These are phyloP conservation scores for Tyria jacobaeae DNA, from an alignment of 2,888 invertebrate genomes.

Conservation along the genomic window DNA sequence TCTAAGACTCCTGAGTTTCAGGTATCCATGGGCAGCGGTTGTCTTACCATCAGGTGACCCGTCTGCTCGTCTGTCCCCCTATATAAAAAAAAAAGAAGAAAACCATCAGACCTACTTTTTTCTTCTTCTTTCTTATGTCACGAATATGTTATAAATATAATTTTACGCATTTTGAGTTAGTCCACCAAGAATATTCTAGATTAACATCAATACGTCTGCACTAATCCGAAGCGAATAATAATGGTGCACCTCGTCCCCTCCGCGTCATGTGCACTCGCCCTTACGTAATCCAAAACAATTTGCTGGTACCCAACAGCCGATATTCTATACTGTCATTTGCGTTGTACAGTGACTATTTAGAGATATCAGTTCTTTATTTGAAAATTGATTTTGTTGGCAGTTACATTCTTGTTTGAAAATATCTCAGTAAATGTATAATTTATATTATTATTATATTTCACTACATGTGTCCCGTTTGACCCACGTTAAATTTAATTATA, in stretches of 20 bases:
- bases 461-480: too few species aligned
- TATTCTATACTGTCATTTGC: conserved; percentile 44
- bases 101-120: too few species aligned
- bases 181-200: conserved; percentile 27
- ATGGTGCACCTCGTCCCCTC: conserved; percentile 44
- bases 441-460: too few species aligned
- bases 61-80: too few species aligned
- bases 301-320: conserved; percentile 41
- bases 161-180: background rate
- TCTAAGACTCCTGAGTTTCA: too few species aligned
- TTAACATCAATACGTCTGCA: conserved; percentile 37
- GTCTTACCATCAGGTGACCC: too few species aligned
- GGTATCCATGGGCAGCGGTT: too few species aligned
- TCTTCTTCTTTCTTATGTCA: too few species aligned
- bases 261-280: conserved; percentile 72
- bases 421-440: too few species aligned
- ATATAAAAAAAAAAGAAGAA: too few species aligned
- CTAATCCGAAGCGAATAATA: conserved; percentile 44
- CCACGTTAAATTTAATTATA: too few species aligned
- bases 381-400: background rate
- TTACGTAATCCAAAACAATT: conserved; percentile 58
- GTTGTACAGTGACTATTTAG: conserved; percentile 6
- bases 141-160: too few species aligned
- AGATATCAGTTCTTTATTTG: background rate
- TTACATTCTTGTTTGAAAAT: background rate